Percentiles rank a stretch among this genome's conserved stretches.
Conservation (phyloP, 1,140 invertebrate genomes). For the Drosophila parabipectinata region DNA sequence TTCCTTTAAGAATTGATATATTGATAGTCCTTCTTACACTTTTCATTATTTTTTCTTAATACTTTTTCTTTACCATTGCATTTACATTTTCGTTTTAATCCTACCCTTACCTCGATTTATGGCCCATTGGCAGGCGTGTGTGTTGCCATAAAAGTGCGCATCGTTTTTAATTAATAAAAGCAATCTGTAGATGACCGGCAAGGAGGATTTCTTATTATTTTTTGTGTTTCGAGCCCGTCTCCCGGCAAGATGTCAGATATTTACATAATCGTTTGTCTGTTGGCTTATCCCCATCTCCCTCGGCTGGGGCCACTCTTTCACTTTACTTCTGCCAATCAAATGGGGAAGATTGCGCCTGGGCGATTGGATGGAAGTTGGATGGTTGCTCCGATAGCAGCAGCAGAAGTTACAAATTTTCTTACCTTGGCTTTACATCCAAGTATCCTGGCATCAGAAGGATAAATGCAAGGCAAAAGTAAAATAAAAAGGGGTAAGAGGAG, state of each 20-base stretch:
- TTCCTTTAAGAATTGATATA: too few relatives aligned
- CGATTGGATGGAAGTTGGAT: constrained; percentile 13
- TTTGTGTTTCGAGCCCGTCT: constrained; percentile 6
- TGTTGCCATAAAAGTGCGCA: constrained; percentile 37
- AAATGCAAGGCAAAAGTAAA: constrained; percentile 16
- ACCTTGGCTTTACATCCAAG: constrained; percentile 42
- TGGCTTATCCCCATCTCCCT: constrained; percentile 49
- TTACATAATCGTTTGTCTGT: constrained; percentile 64
- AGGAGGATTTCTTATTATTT: constrained; percentile 10
- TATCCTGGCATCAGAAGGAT: constrained; percentile 7
- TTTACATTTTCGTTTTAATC: background rate
- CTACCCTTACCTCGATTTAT: constrained; percentile 2
- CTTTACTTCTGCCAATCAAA: constrained; percentile 56
- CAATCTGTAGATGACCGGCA: constrained; percentile 38
- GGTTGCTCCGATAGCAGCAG: constrained; percentile 22
- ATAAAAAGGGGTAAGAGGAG: background rate
- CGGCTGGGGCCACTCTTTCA: constrained; percentile 34
- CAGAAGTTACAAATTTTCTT: constrained; percentile 56
- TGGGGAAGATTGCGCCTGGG: constrained; percentile 3
- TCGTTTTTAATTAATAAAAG: constrained; percentile 62
- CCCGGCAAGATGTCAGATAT: constrained; percentile 45
- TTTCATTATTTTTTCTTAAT: background rate
- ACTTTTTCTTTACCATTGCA: background rate
- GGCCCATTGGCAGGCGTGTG: background rate
- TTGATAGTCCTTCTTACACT: background rate